Evolutionary conservation across 2,888 invertebrate species (phyloP), one percentile per base, ranked within the genome.

Genomic region (Drosophila flavopinicola): DNA sequence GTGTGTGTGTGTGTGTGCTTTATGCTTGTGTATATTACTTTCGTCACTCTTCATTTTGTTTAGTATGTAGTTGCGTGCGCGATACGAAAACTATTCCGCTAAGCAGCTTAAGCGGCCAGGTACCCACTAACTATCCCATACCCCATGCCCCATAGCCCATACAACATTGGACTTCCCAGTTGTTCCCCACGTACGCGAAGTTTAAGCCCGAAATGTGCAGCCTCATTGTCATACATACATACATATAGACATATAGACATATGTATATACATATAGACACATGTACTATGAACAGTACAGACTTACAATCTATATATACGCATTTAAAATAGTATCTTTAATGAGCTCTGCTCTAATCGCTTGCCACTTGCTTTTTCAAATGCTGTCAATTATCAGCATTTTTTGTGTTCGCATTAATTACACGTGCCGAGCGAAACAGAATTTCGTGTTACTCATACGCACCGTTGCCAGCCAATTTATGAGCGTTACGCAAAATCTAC

Each of bases 371-470:
- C 24, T 25, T n/a, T 41, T 51, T 29, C 25, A 54, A 59, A 47
- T 53, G 53, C 53, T 61, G 48, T 61, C 57, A 66, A 57, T 57
- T 68, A 67, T 61, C 63, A 49, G 68, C 32, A 20, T 5, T 37
- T 38, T 17, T 6, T 17, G 33, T 17, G 7, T 11, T 57, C 48
- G 48, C 56, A 78, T 67, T 80, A 66, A 75, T 75, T 75, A 77
- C 78, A 74, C 78, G 75, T 64, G 75, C 63, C 49, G 15, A 39
- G 42, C 27, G 53, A 35, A 59, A 63, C 51, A 54, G 52, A 41
- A 45, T 54, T 38, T 48, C 33, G 45, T 23, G 61, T 78, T 80
- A 78, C 78, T 75, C 78, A 78, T 78, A 73, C 75, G 73, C 73
- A 56, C 60, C 49, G 66, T 75, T 78, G 82, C 73, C 58, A 65